Percentiles rank a stretch among this genome's conserved stretches.
phyloP scores from a whole-genome alignment of 2,888 invertebrate genomes.

The Trypoxylon attenuatum region DNA sequence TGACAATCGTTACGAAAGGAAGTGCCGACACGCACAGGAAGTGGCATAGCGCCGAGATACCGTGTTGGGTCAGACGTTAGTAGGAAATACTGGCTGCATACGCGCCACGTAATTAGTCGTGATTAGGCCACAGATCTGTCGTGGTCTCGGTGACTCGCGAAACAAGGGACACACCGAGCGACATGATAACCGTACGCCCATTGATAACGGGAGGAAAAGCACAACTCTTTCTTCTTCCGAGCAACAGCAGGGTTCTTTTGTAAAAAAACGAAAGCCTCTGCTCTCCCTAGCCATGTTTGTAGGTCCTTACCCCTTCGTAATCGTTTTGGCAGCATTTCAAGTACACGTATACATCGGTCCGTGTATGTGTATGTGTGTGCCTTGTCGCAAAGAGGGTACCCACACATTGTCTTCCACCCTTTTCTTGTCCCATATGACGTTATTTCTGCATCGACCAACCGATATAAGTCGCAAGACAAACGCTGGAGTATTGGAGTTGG shows the following conservation, averaged over 20 bases:
- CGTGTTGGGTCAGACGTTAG: slow-evolving; percentile 3
- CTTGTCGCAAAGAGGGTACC: too few relatives aligned
- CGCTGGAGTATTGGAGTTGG: background rate
- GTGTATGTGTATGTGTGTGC: background rate
- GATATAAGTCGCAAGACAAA: slow-evolving; percentile 8
- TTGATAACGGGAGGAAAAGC: background rate
- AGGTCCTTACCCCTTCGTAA: slow-evolving; percentile 29
- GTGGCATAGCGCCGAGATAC: background rate
- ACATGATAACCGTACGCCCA: background rate
- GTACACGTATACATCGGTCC: slow-evolving; percentile 11
- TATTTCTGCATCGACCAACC: slow-evolving; percentile 3
- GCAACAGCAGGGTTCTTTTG: slow-evolving; percentile 10
- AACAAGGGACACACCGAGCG: background rate
- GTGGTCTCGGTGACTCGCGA: slow-evolving; percentile 6
- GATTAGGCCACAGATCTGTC: slow-evolving; percentile 5
- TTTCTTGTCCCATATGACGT: slow-evolving; percentile 19
- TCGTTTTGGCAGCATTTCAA: slow-evolving; percentile 61
- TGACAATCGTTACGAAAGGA: slow-evolving; percentile 17
- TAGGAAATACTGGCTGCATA: slow-evolving; percentile 7
- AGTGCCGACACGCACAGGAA: background rate
- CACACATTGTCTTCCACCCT: slow-evolving; percentile 45
- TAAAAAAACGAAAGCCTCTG: background rate
- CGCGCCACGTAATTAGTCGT: slow-evolving; percentile 10
- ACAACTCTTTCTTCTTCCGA: background rate
- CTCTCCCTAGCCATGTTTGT: slow-evolving; percentile 6